Percentiles rank a stretch among this genome's conserved stretches.
These are phyloP conservation scores for Circaetus gallicus DNA, from an alignment of 2,113 vertebrate genomes.

Conservation along the genomic window DNA sequence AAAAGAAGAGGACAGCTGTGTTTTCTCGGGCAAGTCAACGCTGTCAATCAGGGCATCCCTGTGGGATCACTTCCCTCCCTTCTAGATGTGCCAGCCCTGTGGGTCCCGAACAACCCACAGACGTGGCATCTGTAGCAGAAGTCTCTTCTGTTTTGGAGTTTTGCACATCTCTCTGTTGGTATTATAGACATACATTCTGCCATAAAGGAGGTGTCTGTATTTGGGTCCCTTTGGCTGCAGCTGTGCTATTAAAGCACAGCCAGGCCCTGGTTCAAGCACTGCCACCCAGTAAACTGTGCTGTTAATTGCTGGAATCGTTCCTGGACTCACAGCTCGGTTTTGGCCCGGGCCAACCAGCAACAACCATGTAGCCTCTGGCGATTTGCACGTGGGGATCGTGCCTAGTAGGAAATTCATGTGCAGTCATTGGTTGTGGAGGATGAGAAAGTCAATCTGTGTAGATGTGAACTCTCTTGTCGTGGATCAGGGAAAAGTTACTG, in stretches of 20 bases:
- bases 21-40: neutral
- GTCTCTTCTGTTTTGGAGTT: neutral
- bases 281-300: neutral
- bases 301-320: neutral
- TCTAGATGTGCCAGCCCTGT: neutral
- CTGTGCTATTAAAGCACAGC: neutral
- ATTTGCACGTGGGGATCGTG: neutral
- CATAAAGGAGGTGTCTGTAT: neutral
- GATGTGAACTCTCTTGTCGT: neutral
- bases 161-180: neutral
- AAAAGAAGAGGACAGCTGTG: neutral
- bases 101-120: neutral
- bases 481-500: neutral
- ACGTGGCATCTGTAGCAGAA: neutral
- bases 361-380: neutral
- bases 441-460: neutral
- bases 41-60: neutral
- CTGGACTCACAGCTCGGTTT: accelerated
- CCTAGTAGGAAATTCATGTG: neutral
- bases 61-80: neutral
- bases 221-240: neutral
- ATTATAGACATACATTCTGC: neutral
- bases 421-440: neutral
- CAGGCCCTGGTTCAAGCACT: neutral
- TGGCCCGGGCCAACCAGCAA: neutral